Conservation (phyloP, 2,888 invertebrate genomes). For the Pseudeuparius sepicola region DNA sequence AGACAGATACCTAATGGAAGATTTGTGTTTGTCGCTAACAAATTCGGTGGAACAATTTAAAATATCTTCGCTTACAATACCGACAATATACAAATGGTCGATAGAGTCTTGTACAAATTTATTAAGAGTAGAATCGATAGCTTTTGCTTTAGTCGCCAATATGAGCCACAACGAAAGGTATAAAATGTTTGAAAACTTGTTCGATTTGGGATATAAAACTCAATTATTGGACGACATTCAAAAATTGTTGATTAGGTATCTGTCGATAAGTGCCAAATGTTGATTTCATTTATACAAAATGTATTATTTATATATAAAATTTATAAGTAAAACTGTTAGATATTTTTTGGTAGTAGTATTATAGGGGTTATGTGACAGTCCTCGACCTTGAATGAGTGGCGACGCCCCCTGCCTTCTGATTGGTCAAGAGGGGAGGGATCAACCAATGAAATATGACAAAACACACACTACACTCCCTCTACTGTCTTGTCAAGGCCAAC, state of each 20-base stretch:
- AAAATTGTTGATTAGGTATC: constrained; percentile 30
- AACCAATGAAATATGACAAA: too few relatives aligned
- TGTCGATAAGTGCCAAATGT: too few relatives aligned
- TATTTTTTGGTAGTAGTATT: too few relatives aligned
- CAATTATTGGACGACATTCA: constrained; percentile 47
- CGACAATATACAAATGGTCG: constrained; percentile 51
- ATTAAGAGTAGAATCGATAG: constrained; percentile 48
- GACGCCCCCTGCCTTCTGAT: too few relatives aligned
- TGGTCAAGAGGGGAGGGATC: too few relatives aligned
- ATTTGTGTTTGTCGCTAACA: constrained; percentile 42
- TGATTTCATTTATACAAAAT: too few relatives aligned
- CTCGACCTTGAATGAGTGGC: too few relatives aligned
- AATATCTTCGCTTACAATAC: constrained; percentile 42
- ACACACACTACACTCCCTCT: too few relatives aligned
- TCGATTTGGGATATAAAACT: constrained; percentile 44
- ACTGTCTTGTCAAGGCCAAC: too few relatives aligned
- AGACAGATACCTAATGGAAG: constrained; percentile 48
- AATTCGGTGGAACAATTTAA: constrained; percentile 47
- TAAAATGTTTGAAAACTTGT: constrained; percentile 42
- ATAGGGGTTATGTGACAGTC: too few relatives aligned
- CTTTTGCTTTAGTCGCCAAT: constrained; percentile 46
- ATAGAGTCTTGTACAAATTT: constrained; percentile 51
- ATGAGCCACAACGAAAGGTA: constrained; percentile 42
- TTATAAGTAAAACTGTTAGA: too few relatives aligned
- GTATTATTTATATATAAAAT: too few relatives aligned